Evolutionary conservation across 2,797 vertebrate genomes (phyloP).

Genomic region (Periophthalmus magnuspinnatus): DNA sequence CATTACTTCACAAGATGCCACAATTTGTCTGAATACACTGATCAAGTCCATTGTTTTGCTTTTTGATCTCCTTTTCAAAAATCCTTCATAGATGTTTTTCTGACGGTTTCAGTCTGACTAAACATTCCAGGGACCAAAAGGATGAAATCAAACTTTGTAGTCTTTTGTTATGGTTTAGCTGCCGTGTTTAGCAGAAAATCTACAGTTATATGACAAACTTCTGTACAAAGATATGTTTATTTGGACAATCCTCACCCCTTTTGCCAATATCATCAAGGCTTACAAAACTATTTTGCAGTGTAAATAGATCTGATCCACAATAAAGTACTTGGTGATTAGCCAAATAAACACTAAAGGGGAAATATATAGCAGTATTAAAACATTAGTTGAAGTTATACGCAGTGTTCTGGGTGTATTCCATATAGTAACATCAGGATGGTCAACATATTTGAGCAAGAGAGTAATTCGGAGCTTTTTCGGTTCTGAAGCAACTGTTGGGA

Average conservation of each 20-base stretch:
- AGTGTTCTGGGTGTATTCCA: too few relatives aligned
- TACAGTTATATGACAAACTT: background rate
- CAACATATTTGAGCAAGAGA: too few relatives aligned
- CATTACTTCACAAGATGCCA: conserved; percentile 24
- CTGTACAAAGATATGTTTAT: background rate
- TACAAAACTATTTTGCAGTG: background rate
- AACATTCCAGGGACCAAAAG: conserved; percentile 23
- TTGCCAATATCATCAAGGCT: background rate
- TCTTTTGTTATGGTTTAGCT: background rate
- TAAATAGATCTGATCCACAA: background rate
- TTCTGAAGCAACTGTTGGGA: too few relatives aligned
- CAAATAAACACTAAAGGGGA: background rate
- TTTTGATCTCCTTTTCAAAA: conserved; percentile 19
- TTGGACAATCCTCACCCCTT: background rate
- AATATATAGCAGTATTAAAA: too few relatives aligned
- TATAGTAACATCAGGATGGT: too few relatives aligned
- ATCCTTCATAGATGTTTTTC: conserved; percentile 24
- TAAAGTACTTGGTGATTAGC: background rate
- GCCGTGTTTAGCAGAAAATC: background rate
- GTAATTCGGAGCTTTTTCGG: too few relatives aligned
- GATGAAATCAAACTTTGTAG: background rate
- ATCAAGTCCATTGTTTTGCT: conserved; percentile 30
- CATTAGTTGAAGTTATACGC: too few relatives aligned
- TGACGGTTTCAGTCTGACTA: conserved; percentile 18
- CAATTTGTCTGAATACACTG: conserved; percentile 32